A percentile compares a stretch with the other conserved stretches of the same genome.
phyloP scores from a whole-genome alignment of 2,888 invertebrate species.

The Chironomus tentans region DNA sequence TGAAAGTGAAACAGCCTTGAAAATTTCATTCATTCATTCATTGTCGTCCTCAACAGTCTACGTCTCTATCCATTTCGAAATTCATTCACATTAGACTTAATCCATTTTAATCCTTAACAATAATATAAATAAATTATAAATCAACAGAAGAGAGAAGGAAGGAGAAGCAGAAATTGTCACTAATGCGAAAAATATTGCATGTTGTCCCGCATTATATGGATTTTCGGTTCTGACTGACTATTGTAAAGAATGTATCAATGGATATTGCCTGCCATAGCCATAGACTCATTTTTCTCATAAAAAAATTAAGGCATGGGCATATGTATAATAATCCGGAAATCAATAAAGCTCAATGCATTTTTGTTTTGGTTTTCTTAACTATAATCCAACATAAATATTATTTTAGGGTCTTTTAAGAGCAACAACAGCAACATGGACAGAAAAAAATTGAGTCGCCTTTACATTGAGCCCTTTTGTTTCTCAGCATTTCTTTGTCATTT shows the following conservation, averaged over 20 bases:
- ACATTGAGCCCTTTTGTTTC: not conserved
- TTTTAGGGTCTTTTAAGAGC: slow-evolving; percentile 8
- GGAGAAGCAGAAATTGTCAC: slow-evolving; percentile 8
- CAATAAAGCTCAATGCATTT: slow-evolving; percentile 24
- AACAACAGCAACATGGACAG: not conserved
- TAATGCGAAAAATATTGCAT: slow-evolving; percentile 19
- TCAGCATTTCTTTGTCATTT: not conserved
- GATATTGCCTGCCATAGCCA: not conserved
- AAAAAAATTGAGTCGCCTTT: not conserved
- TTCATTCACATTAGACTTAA: slow-evolving; percentile 14
- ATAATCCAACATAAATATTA: slow-evolving; percentile 25
- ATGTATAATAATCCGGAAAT: slow-evolving; percentile 26
- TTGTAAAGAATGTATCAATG: not conserved
- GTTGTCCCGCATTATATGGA: not conserved
- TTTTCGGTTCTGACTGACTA: not conserved
- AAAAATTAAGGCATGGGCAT: not conserved
- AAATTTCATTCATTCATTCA: not conserved
- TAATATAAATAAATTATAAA: slow-evolving; percentile 25
- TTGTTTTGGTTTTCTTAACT: slow-evolving; percentile 22
- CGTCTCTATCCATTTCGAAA: not conserved
- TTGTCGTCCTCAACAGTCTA: not conserved
- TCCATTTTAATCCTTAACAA: slow-evolving; percentile 18
- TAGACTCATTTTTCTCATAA: not conserved
- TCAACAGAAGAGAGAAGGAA: not conserved
- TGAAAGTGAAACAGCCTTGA: too few relatives aligned